Base-by-base conservation (phyloP, 2,888 invertebrate genomes). In the Bimastos eiseni region DNA sequence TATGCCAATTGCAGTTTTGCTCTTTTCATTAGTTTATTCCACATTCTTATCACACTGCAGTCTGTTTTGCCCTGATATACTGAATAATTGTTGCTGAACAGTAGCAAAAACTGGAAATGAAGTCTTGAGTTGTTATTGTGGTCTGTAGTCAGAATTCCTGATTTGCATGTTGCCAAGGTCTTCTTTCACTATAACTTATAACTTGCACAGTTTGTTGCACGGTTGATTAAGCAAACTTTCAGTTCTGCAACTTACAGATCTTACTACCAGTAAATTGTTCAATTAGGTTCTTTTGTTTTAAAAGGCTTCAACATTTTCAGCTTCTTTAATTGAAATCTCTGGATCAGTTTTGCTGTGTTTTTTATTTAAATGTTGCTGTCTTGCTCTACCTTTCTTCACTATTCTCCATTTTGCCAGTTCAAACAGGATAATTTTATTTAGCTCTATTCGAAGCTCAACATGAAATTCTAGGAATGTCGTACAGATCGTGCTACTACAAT, bases 21-120 rank as follows among this genome's bases (percentile, higher is more conserved):
- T 1, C 8, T 70, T 70, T 55, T 70, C n/a, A 70, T 70, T n/a
- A 0, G 70, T 70, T 70, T 70, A 70, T 70, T n/a, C 70, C 70
- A n/a, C n/a, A 70, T n/a, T 70, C n/a, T 70, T 70, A 70, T 70
- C n/a, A n/a, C 30, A n/a, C 70, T n/a, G 17, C 70, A 70, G n/a
- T 70, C 30, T 70, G n/a, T 70, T 70, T 70, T n/a, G 70, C 70
- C n/a, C 30, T 70, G 70, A 70, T n/a, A 55, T 55, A 30, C 55
- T 55, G 55, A 55, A 6, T 70, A n/a, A 70, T 70, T 70, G n/a
- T 70, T n/a, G n/a, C 70, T 70, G 70, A n/a, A 70, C 70, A n/a
- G n/a, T 70, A 70, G 70, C 30, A n/a, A 70, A n/a, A n/a, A 70
- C 70, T 70, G 70, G n/a, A 70, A 70, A n/a, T 70, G 70, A n/a